Evolutionary conservation across 2,113 vertebrate genomes (phyloP).

Genomic region (Syngnathus scovelli): DNA sequence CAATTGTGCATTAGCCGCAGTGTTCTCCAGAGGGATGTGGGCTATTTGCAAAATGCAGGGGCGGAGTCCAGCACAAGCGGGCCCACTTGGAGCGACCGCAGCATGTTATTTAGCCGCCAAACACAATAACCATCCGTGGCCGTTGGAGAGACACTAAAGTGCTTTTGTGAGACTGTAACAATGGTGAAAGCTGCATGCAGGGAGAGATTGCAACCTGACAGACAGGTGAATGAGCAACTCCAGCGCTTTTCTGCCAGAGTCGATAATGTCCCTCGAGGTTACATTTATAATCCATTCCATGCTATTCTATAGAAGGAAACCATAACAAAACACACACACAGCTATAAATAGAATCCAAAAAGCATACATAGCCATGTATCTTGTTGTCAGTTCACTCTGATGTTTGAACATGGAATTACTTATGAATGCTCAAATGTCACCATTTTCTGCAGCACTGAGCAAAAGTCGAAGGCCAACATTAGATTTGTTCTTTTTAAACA

Average conservation of each 20-base stretch:
- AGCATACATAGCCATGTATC: neutral
- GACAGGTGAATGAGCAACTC: conserved; percentile 17
- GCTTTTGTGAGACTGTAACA: conserved; percentile 40
- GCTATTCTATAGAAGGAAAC: neutral
- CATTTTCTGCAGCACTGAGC: neutral
- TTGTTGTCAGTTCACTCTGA: neutral
- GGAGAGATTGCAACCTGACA: conserved; percentile 3
- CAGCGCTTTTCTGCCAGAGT: conserved; percentile 26
- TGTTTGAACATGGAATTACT: neutral
- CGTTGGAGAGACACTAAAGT: conserved; percentile 23
- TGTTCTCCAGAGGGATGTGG: conserved; percentile 37
- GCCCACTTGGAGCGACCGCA: conserved; percentile 23
- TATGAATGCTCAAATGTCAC: neutral
- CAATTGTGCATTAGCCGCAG: conserved; percentile 42
- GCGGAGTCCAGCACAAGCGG: conserved; percentile 19
- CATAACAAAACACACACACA: neutral
- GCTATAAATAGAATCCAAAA: conserved; percentile 1
- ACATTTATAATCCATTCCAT: conserved; percentile 17
- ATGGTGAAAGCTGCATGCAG: neutral
- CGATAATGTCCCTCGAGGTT: conserved; percentile 15
- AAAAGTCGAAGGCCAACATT: neutral
- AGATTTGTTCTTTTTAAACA: neutral
- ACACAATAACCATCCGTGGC: conserved; percentile 23
- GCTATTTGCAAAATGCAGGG: conserved; percentile 32
- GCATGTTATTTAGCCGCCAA: conserved; percentile 32